Evolutionary conservation across 2,888 invertebrate species (phyloP).

Genomic region (Stegana nigrithorax): DNA sequence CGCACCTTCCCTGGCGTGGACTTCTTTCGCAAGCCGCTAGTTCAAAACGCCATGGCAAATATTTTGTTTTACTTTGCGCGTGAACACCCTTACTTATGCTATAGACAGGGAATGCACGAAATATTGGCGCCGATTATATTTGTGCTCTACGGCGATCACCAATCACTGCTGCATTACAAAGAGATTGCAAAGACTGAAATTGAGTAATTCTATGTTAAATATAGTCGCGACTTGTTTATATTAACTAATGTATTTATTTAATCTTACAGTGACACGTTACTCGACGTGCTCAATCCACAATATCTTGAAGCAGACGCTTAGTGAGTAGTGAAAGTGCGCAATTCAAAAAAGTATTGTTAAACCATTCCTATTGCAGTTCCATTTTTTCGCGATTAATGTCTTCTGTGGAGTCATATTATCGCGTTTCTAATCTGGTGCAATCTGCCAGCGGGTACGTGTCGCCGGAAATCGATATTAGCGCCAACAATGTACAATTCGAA

Average conservation of each 20-base stretch:
- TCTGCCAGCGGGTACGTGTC: constrained; percentile 17
- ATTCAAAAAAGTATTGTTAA: too few species aligned
- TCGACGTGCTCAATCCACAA: constrained; percentile 75
- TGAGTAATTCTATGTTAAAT: constrained; percentile 48
- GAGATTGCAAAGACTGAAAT: constrained; percentile 69
- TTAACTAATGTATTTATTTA: background rate
- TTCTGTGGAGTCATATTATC: constrained; percentile 75
- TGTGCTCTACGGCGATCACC: constrained; percentile 81
- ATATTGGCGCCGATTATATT: constrained; percentile 83
- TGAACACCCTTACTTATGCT: constrained; percentile 77
- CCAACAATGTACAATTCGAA: constrained; percentile 54
- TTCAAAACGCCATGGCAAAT: constrained; percentile 79
- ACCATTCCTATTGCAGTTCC: constrained; percentile 69
- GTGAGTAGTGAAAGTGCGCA: constrained; percentile 75
- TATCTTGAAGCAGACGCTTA: constrained; percentile 84
- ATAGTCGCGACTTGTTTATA: background rate
- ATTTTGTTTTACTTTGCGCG: constrained; percentile 75
- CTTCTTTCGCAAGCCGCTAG: constrained; percentile 78
- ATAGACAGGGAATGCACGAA: constrained; percentile 91
- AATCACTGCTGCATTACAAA: constrained; percentile 74
- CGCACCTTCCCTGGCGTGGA: constrained; percentile 86
- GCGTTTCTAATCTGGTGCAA: constrained; percentile 71
- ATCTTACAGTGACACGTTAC: constrained; percentile 74
- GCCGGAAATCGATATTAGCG: background rate
- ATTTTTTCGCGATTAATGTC: constrained; percentile 75